These are phyloP conservation scores for Formica selysi DNA, from an alignment of 1,140 invertebrate genomes.

Conservation along the genomic window DNA sequence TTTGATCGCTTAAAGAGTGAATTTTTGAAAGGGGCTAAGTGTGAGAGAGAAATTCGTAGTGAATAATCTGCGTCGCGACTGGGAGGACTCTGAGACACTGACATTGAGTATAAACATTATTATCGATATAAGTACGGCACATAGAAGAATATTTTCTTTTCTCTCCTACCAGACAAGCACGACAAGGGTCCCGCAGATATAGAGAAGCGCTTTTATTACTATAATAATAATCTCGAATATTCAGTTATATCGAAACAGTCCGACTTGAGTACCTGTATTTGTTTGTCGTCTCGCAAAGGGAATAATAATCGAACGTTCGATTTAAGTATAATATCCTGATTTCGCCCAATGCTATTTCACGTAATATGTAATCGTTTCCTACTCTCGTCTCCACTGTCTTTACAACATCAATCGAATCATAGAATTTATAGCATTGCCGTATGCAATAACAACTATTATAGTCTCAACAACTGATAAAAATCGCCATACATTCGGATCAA, in stretches of 20 bases:
- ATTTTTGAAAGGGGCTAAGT: constrained; percentile 14
- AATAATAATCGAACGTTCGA: constrained; percentile 13
- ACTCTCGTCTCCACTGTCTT: background rate
- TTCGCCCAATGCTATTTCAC: too few relatives aligned
- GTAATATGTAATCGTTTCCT: background rate
- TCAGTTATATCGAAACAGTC: constrained; percentile 12
- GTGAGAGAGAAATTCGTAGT: constrained; percentile 13
- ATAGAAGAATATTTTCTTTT: constrained; percentile 82
- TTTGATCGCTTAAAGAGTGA: constrained; percentile 18
- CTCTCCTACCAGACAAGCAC: constrained; percentile 52
- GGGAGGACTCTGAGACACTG: constrained; percentile 34
- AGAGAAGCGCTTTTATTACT: constrained; percentile 61
- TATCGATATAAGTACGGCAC: constrained; percentile 81
- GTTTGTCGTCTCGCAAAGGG: background rate
- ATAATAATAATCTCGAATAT: constrained; percentile 48
- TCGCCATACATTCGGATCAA: background rate
- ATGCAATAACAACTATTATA: constrained; percentile 54
- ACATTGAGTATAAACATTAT: constrained; percentile 69
- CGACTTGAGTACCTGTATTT: too few relatives aligned
- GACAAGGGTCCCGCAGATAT: constrained; percentile 62
- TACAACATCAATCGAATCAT: constrained; percentile 11
- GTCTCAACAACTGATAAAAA: constrained; percentile 52
- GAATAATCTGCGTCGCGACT: constrained; percentile 13
- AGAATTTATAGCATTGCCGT: constrained; percentile 59
- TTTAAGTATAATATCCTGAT: background rate